Conservation (phyloP, 1,140 invertebrate genomes). For the Tetragnatha versicolor region DNA sequence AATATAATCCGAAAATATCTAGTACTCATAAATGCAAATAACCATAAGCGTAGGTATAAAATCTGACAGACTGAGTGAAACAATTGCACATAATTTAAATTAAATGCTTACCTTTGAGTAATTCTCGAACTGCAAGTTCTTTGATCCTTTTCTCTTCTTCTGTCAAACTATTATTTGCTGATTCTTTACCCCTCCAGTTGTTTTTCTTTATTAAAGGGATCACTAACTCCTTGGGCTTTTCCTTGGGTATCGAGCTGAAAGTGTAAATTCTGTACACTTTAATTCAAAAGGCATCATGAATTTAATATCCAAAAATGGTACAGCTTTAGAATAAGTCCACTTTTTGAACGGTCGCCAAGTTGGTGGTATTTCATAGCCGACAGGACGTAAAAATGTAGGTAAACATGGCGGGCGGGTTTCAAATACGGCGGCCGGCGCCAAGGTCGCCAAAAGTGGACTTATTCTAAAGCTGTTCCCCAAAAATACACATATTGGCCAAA, state of each 20-base stretch:
- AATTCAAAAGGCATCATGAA: neutral
- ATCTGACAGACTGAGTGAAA: constrained; percentile 59
- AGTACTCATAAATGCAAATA: neutral
- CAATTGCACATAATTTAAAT: constrained; percentile 59
- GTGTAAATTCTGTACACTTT: neutral
- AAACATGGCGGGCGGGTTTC: too few relatives aligned
- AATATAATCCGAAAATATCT: neutral
- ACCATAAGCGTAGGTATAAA: neutral
- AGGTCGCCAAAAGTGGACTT: too few relatives aligned
- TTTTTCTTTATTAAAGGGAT: constrained; percentile 65
- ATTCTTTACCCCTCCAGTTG: constrained; percentile 57
- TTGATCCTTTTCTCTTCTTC: constrained; percentile 54
- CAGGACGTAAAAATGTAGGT: too few relatives aligned
- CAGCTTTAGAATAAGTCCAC: too few relatives aligned
- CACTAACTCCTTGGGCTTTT: constrained; percentile 62
- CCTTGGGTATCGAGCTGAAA: constrained; percentile 59
- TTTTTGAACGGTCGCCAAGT: too few relatives aligned
- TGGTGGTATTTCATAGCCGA: too few relatives aligned
- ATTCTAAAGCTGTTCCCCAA: too few relatives aligned
- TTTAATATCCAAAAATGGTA: neutral
- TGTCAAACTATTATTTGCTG: constrained; percentile 11
- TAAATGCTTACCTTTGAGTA: constrained; percentile 41
- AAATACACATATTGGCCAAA: too few relatives aligned
- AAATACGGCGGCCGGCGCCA: too few relatives aligned
- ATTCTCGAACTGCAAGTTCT: constrained; percentile 42